phyloP scores from a whole-genome alignment of 92 coral and sea anemone species.

The Actinostola sp. region DNA sequence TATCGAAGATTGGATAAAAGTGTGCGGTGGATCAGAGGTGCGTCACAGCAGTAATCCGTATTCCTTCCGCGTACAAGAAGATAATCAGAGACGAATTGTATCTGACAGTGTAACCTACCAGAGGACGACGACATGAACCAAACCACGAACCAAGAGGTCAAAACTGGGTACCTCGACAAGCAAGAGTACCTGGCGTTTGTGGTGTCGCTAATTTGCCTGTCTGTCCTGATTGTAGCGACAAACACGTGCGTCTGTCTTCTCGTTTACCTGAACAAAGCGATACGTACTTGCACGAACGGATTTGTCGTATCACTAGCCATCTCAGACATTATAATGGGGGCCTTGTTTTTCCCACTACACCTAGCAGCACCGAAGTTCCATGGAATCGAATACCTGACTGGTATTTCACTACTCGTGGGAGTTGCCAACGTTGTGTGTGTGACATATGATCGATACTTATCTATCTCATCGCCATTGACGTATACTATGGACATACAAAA shows the following conservation, averaged over 20 bases:
- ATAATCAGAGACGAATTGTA: too few relatives aligned
- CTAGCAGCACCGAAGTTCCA: constrained; percentile 32
- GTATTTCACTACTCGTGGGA: constrained; percentile 35
- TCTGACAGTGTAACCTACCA: not conserved
- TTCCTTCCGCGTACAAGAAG: too few relatives aligned
- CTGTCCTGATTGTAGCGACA: constrained; percentile 37
- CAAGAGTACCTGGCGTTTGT: constrained; percentile 3
- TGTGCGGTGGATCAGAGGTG: too few relatives aligned
- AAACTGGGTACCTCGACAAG: not conserved
- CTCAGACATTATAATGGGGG: constrained; percentile 52
- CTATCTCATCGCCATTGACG: constrained; percentile 45
- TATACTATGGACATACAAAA: constrained; percentile 44
- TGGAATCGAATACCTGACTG: constrained; percentile 26
- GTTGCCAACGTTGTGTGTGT: constrained; percentile 61
- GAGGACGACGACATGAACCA: not conserved
- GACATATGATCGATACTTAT: constrained; percentile 60
- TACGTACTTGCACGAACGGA: constrained; percentile 45
- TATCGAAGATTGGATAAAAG: too few relatives aligned
- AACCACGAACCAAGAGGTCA: not conserved
- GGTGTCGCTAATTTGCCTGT: constrained; percentile 30
- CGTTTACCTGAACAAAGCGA: constrained; percentile 49
- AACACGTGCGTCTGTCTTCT: constrained; percentile 42
- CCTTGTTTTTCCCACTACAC: constrained; percentile 38
- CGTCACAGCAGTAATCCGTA: too few relatives aligned
- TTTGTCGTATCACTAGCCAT: constrained; percentile 55